Percentiles rank a stretch among this genome's conserved stretches.
Conservation (phyloP, 2,888 invertebrate species). For the Lamproptera curius region DNA sequence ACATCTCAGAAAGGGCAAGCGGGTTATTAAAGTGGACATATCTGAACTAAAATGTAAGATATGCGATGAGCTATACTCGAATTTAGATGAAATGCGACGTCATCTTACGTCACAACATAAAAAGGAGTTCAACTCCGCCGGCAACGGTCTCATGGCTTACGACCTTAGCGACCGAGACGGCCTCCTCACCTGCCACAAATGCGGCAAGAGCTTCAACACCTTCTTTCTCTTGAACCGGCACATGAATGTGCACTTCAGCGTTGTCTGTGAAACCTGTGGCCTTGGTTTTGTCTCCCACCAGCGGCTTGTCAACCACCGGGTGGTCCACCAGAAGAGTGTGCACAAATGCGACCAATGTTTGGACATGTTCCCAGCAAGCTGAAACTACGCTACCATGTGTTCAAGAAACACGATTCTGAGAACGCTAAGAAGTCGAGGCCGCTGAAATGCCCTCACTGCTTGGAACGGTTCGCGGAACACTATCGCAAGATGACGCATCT, state of each 20-base stretch:
- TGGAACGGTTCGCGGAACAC: conserved; percentile 65
- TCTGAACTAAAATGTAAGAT: conserved; percentile 58
- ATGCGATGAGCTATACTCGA: conserved; percentile 57
- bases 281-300: conserved; percentile 67
- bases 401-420: conserved; percentile 58
- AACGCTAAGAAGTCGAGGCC: conserved; percentile 60
- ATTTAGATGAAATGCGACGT: conserved; percentile 56
- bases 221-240: conserved; percentile 64
- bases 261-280: conserved; percentile 69
- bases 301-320: conserved; percentile 57
- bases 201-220: conserved; percentile 59
- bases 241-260: conserved; percentile 68
- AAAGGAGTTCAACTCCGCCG: conserved; percentile 64
- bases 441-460: conserved; percentile 64
- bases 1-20: conserved; percentile 59
- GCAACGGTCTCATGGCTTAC: conserved; percentile 66
- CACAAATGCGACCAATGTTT: conserved; percentile 62
- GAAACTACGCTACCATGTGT: conserved; percentile 59
- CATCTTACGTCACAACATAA: conserved; percentile 53
- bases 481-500: conserved; percentile 68
- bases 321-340: conserved; percentile 60
- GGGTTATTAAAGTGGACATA: conserved; percentile 68
- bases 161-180: conserved; percentile 51
- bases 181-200: conserved; percentile 56
- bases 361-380: conserved; percentile 58